These are phyloP conservation scores for Calidris pugnax DNA, from an alignment of 2,113 vertebrate species.

Conservation along the genomic window DNA sequence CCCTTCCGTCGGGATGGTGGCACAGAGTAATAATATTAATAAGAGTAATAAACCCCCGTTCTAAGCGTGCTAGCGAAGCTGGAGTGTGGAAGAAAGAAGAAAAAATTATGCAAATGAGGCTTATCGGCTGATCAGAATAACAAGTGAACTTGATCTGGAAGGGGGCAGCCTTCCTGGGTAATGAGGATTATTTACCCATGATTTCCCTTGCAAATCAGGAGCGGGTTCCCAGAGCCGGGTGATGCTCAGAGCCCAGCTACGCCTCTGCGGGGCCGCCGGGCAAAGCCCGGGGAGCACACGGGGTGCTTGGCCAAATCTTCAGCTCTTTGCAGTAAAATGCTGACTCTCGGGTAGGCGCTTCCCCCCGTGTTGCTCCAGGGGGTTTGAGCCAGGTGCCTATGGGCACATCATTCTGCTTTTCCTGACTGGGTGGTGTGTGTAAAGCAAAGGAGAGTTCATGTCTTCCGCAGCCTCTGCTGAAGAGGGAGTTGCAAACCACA, in stretches of 20 bases:
- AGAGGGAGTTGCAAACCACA: neutral
- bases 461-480: neutral
- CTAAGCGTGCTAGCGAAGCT: rapidly evolving
- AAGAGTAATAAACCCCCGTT: neutral
- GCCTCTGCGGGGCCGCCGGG: rapidly evolving
- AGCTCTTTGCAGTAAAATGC: rapidly evolving
- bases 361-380: neutral
- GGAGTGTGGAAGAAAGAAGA: neutral
- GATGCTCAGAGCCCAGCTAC: neutral
- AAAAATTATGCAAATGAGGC: neutral
- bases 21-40: neutral
- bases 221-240: slow-evolving; percentile 45
- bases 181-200: slow-evolving; percentile 68
- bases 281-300: rapidly evolving
- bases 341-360: neutral
- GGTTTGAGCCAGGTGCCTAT: neutral
- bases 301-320: neutral
- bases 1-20: rapidly evolving
- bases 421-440: rapidly evolving
- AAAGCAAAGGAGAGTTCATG: rapidly evolving
- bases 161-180: neutral
- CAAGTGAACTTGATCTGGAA: neutral
- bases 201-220: slow-evolving; percentile 83
- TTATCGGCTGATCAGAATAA: neutral
- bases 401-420: neutral